phyloP scores from a whole-genome alignment of 2,113 vertebrate species.

The Eublepharis macularius region DNA sequence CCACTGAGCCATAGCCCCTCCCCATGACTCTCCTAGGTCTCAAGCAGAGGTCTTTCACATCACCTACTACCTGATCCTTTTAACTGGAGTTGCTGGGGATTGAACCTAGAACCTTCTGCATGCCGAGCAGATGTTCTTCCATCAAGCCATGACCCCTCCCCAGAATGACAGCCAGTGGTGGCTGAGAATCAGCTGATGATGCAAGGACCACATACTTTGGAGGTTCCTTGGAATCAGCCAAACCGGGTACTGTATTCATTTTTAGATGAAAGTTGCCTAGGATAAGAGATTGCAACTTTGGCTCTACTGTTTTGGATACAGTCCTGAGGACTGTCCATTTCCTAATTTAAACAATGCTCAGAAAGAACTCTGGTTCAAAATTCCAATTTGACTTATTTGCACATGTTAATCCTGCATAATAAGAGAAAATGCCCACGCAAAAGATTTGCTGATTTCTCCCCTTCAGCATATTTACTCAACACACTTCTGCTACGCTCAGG shows the following conservation, averaged over 20 bases:
- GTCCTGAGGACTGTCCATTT: conserved; percentile 16
- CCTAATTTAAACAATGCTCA: conserved; percentile 9
- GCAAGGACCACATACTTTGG: too few species aligned
- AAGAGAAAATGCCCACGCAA: conserved; percentile 34
- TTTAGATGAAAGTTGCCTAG: neutral
- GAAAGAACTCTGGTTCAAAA: conserved; percentile 16
- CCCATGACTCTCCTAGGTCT: too few species aligned
- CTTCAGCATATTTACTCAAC: conserved; percentile 51
- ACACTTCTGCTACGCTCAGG: neutral
- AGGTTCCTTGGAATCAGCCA: too few species aligned
- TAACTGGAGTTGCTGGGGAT: too few species aligned
- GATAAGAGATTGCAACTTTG: neutral
- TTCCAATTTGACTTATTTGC: conserved; percentile 32
- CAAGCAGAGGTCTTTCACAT: too few species aligned
- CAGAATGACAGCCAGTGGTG: too few species aligned
- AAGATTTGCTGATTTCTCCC: conserved; percentile 23
- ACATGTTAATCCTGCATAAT: conserved; percentile 25
- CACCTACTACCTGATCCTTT: too few species aligned
- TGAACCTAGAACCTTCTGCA: too few species aligned
- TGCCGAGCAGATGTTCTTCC: too few species aligned
- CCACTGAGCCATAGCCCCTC: too few species aligned
- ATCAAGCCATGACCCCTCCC: too few species aligned
- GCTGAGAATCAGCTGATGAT: too few species aligned
- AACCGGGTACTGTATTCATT: neutral
- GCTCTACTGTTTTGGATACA: neutral